Evolutionary conservation across 92 coral and sea anemone species (phyloP), one percentile per base, ranked within the genome.

Genomic region (Phenganax marumi): DNA sequence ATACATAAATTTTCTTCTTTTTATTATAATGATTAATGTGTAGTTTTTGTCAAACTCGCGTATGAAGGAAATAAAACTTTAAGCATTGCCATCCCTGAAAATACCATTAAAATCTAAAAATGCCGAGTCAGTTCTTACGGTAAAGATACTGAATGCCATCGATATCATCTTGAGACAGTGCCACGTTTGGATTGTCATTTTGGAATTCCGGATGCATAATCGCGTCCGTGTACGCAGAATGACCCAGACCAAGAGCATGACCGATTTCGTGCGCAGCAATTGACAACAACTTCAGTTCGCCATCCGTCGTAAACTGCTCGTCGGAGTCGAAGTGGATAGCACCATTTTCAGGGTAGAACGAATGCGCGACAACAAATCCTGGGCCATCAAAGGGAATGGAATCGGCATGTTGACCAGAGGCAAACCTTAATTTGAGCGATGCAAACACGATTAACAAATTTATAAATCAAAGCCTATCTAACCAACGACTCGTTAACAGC

Each of bases 201-300:
- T 80, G 73, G 8, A 79, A 86, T 10, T 57, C 16, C 10, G 91
- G 85, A 51, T 68, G 75, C 91, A 89, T 89, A 17, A 89, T 39
- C 0, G 91, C 68, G 1, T 61, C 61, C 1, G 19, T 43, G n/a
- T 85, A 75, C 10, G 75, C 39, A 16, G 91, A 89, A 62, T 89
- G 91, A 11, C 86, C 91, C 39, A 89, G 47, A 57, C 91, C 91
- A 22, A 89, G 84, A 16, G 84, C 81, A 63, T 89, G 91, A 7
- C 91, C 91, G 12, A 89, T 81, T 76, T 89, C 91, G 23, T 89
- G 91, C 9, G 84, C 84, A 25, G 91, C 89, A 10, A 81, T 76
- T 0, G 89, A 52, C n/a, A 89, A 72, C 0, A 89, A 84, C 60
- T 85, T 81, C 6, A 83, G 68, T 21, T 70, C 80, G 14, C 12